A percentile compares a stretch with the other conserved stretches of the same genome.
Evolutionary conservation across 2,113 vertebrate genomes (phyloP).

Genomic region (Hyla sarda): DNA sequence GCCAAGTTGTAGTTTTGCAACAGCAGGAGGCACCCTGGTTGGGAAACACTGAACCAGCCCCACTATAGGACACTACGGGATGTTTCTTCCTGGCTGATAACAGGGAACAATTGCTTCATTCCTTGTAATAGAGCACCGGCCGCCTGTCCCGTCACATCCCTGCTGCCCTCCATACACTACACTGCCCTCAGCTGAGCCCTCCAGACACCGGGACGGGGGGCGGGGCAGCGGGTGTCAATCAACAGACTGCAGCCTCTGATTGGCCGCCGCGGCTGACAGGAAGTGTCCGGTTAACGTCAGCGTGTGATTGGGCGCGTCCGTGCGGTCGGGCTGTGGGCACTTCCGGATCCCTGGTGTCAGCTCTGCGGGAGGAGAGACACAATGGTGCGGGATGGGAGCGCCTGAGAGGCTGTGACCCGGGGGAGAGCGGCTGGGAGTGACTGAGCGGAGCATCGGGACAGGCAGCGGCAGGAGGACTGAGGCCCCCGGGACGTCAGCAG

Average conservation of each 20-base stretch:
- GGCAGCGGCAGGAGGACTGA: background rate
- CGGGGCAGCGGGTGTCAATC: background rate
- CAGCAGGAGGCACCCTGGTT: no score
- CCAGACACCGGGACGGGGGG: background rate
- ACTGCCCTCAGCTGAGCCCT: no score
- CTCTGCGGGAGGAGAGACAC: constrained; percentile 30
- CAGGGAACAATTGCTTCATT: no score
- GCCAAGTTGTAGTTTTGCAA: no score
- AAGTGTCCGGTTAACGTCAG: background rate
- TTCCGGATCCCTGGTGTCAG: constrained; percentile 53
- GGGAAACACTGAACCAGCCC: no score
- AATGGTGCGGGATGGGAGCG: constrained; percentile 34
- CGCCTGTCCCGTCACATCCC: no score
- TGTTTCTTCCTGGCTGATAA: no score
- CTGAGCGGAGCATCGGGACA: background rate
- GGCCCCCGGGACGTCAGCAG: constrained; percentile 16
- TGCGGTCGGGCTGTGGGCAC: constrained; percentile 53
- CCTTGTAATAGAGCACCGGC: no score
- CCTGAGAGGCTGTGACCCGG: constrained; percentile 37
- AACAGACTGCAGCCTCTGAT: background rate
- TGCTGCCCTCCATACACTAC: no score
- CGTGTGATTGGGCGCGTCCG: constrained; percentile 43
- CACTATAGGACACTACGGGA: no score
- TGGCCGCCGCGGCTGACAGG: background rate
- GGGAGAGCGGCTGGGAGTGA: background rate